Base-by-base conservation (phyloP, 2,113 vertebrate species). In the Meles meles region DNA sequence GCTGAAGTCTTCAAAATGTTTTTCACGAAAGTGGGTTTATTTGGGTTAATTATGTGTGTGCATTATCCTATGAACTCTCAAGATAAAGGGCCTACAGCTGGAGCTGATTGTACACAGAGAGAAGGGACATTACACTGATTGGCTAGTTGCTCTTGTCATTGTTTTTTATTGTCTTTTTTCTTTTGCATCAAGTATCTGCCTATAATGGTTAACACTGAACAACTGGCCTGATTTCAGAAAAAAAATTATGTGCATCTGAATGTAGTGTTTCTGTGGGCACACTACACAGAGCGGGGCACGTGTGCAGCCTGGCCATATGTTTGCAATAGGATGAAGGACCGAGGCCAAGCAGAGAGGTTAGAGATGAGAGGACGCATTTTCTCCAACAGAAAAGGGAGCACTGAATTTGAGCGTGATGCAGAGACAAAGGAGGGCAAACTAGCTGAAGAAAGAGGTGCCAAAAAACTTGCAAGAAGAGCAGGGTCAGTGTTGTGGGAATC, bases 1-100 rank as follows among this genome's bases (percentile, higher is more conserved):
- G 95, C 57, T 96, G 83, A 98, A 98, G 61, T 85, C 14, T 27
- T 95, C 95, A 93, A 71, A 39, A 84, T 92, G 96, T 72, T 76
- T 96, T 95, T 47, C 57, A 98, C 39, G 49, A 92, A 95, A 49
- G 79, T 74, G 76, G 61, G 93, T 95, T 85, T 96, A 85, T 96
- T 96, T 98, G 90, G 61, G 92, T 97, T 98, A 98, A 97, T 89
- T 97, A 97, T 83, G 92, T 96, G 55, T 81, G 27, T 3, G 93
- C 20, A 87, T 9, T 97, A 91, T 94, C 55, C 61, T 84, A 42
- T 79, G 85, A 96, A 96, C 84, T 96, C 0, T 3, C 88, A 91
- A 95, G 34, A 93, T 85, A 98, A 93, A 91, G 91, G 39, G 25
- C 44, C 34, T 93, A 96, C 88, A 96, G 93, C 88, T 98, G 93